Conservation (phyloP, 2,797 vertebrate species). For the Parotocinclus haroldoi region DNA sequence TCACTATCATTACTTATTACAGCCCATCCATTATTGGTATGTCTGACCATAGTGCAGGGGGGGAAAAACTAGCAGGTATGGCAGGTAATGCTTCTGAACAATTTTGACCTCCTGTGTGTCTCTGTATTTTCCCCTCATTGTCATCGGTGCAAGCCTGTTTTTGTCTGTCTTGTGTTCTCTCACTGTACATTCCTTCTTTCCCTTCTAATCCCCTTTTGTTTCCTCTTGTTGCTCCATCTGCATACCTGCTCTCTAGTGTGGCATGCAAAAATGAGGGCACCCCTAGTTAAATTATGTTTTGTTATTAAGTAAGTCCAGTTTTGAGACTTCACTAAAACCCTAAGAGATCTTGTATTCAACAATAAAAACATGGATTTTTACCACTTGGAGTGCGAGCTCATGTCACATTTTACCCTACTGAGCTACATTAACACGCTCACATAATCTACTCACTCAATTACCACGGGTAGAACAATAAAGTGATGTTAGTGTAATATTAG, state of each 20-base stretch:
- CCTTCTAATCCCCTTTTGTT: neutral
- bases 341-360: too few relatives aligned
- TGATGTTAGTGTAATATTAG: too few relatives aligned
- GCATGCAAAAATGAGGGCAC: neutral
- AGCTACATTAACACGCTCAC: too few relatives aligned
- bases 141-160: slow-evolving; percentile 6
- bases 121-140: neutral
- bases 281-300: too few relatives aligned
- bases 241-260: neutral
- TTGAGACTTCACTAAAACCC: too few relatives aligned
- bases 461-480: too few relatives aligned
- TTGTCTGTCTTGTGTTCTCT: neutral
- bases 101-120: neutral
- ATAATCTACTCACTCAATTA: too few relatives aligned
- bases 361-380: too few relatives aligned
- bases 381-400: too few relatives aligned
- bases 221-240: neutral
- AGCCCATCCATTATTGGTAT: slow-evolving; percentile 1
- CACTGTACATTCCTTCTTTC: neutral
- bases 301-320: too few relatives aligned
- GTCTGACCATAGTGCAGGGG: neutral
- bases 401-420: too few relatives aligned
- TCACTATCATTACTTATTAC: neutral
- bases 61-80: slow-evolving; percentile 5
- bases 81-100: slow-evolving; percentile 19